These are phyloP conservation scores for Trachymyrmex cornetzi DNA, from an alignment of 1,140 invertebrate species.

Conservation along the genomic window DNA sequence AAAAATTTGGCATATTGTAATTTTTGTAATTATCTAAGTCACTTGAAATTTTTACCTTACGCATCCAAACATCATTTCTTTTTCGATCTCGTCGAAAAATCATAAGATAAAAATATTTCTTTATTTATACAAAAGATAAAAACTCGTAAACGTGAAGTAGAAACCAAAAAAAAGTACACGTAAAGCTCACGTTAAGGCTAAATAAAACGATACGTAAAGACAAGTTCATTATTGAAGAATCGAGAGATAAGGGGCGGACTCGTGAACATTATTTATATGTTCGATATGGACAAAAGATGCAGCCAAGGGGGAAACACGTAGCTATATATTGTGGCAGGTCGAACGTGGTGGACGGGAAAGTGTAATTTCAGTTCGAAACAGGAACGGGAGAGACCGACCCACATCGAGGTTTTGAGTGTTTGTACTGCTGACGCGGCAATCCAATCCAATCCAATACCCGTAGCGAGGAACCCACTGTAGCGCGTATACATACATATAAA, in stretches of 20 bases:
- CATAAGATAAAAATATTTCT: background rate
- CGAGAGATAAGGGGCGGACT: constrained; percentile 45
- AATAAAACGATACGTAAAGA: constrained; percentile 58
- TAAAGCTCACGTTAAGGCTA: background rate
- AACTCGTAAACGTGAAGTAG: background rate
- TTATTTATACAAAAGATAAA: constrained; percentile 9
- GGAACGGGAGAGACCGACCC: constrained; percentile 81
- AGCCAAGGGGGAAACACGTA: constrained; percentile 29
- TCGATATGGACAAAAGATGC: constrained; percentile 41
- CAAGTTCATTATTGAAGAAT: constrained; percentile 76
- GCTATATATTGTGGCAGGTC: constrained; percentile 48
- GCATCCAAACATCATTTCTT: background rate
- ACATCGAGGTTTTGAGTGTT: constrained; percentile 85
- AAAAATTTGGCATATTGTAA: constrained; percentile 3
- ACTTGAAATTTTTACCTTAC: background rate
- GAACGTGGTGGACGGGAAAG: constrained; percentile 81
- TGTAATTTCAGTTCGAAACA: constrained; percentile 87
- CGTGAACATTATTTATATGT: constrained; percentile 6
- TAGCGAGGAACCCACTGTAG: constrained; percentile 77
- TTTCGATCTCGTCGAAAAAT: background rate
- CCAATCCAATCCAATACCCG: constrained; percentile 86
- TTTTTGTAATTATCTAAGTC: background rate
- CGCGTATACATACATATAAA: constrained; percentile 63
- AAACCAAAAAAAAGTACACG: background rate
- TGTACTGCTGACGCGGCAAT: constrained; percentile 86